These are phyloP conservation scores for Pinna nobilis DNA, from an alignment of 1,140 invertebrate genomes.

Conservation along the genomic window DNA sequence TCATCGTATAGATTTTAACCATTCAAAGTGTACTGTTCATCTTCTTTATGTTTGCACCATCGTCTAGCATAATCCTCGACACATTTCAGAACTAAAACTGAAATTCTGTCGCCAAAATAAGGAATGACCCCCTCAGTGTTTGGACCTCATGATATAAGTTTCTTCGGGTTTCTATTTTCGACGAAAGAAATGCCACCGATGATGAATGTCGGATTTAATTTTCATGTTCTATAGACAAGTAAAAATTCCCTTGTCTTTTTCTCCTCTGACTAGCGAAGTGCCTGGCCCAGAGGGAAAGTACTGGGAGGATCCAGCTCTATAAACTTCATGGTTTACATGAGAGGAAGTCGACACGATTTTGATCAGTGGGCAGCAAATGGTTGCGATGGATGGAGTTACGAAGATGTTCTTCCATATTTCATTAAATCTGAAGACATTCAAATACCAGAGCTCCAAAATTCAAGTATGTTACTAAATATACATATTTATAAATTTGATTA, in stretches of 20 bases:
- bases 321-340: slow-evolving; percentile 96
- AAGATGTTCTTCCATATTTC: slow-evolving; percentile 91
- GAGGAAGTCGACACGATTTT: slow-evolving; percentile 94
- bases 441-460: slow-evolving; percentile 30
- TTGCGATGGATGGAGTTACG: slow-evolving; percentile 92
- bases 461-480: background rate
- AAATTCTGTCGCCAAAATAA: no score
- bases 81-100: no score
- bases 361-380: slow-evolving; percentile 92
- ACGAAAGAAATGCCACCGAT: no score
- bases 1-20: no score
- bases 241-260: background rate
- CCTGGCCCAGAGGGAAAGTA: slow-evolving; percentile 54
- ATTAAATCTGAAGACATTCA: slow-evolving; percentile 82
- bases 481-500: background rate
- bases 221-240: no score
- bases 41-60: no score
- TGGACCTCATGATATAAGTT: no score
- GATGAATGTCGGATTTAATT: no score
- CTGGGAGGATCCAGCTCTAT: slow-evolving; percentile 90
- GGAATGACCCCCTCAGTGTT: no score
- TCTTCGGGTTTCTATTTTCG: no score
- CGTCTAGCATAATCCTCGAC: no score
- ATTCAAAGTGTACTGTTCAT: no score
- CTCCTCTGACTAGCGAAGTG: slow-evolving; percentile 34